Conservation (phyloP, 2,113 vertebrate genomes). For the Bufo bufo region DNA sequence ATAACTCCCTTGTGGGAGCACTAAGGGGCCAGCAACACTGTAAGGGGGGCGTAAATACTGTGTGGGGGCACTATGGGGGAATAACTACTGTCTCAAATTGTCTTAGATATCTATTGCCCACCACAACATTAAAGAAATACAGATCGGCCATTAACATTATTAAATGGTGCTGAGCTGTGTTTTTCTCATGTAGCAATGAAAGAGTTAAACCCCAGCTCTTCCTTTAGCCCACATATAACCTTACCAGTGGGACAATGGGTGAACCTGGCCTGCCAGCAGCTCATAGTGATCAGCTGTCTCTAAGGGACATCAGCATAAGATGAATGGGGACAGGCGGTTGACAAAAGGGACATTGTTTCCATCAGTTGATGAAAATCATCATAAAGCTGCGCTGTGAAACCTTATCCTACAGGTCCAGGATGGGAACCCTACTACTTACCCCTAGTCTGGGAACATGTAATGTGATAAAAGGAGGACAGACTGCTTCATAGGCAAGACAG, state of each 20-base stretch:
- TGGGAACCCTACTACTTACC: neutral
- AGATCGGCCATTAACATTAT: too few species aligned
- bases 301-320: conserved; percentile 10
- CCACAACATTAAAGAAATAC: too few species aligned
- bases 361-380: neutral
- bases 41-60: too few species aligned
- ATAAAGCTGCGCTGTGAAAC: neutral
- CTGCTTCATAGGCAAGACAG: neutral
- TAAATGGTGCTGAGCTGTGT: neutral
- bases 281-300: conserved; percentile 20
- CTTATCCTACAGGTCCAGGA: neutral
- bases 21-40: too few species aligned
- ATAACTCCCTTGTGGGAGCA: too few species aligned
- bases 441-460: neutral
- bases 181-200: neutral
- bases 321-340: neutral
- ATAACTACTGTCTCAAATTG: too few species aligned
- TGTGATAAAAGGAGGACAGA: neutral
- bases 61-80: too few species aligned
- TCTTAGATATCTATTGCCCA: too few species aligned
- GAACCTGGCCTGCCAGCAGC: neutral
- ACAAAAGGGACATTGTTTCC: conserved; percentile 31
- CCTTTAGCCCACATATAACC: neutral
- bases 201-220: neutral
- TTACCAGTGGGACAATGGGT: conserved; percentile 4